These are phyloP conservation scores for Cyphomyrus plagiostoma DNA, from an alignment of 2,113 vertebrate species.

Conservation along the genomic window DNA sequence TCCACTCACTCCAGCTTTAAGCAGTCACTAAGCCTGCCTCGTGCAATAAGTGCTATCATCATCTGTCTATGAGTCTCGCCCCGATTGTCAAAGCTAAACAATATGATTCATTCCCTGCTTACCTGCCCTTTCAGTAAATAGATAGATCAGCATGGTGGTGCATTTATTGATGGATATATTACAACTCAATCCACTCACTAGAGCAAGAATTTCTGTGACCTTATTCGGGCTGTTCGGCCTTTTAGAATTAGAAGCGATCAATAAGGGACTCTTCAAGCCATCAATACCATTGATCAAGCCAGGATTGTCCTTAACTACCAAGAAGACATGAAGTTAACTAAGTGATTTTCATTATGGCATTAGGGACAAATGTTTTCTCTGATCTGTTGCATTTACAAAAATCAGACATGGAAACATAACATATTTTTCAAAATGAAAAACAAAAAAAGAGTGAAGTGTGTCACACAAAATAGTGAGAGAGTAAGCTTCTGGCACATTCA, in stretches of 20 bases:
- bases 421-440: neutral
- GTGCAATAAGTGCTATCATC: conserved; percentile 14
- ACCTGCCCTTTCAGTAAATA: conserved; percentile 38
- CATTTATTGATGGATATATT: conserved; percentile 56
- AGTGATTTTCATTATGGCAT: conserved; percentile 67
- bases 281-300: conserved; percentile 61
- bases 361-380: conserved; percentile 50
- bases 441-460: too few species aligned
- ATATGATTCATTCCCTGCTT: conserved; percentile 22
- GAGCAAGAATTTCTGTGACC: conserved; percentile 48
- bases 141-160: conserved; percentile 41
- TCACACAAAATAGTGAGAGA: neutral
- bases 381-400: conserved; percentile 48
- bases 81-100: neutral
- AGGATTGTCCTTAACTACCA: conserved; percentile 51
- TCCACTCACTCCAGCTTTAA: neutral
- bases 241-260: conserved; percentile 56
- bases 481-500: neutral
- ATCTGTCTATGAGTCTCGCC: conserved; percentile 9
- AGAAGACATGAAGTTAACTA: conserved; percentile 55
- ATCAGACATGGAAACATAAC: conserved; percentile 3
- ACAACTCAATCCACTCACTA: conserved; percentile 50
- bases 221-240: conserved; percentile 49
- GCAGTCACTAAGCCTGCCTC: neutral
- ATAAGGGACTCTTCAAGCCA: conserved; percentile 52